A percentile compares a stretch with the other conserved stretches of the same genome.
Conservation (phyloP, 2,888 invertebrate genomes). For the Metacarcinus magister region DNA sequence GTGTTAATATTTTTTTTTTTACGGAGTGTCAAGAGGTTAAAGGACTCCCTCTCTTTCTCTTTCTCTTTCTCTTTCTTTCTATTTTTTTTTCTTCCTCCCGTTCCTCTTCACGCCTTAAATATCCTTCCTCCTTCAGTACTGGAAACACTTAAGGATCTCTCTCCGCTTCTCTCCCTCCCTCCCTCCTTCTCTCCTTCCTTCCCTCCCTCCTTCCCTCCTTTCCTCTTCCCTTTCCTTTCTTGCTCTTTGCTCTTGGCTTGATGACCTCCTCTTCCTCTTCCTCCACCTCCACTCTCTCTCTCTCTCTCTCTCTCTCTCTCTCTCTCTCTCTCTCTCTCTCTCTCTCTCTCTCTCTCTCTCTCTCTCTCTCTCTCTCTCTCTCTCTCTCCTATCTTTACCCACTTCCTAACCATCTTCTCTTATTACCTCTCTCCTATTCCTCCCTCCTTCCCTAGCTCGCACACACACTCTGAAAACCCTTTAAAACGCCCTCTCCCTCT, state of each 20-base stretch:
- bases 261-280: background rate
- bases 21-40: no score
- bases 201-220: background rate
- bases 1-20: no score
- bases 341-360: background rate
- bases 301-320: conserved; percentile 2
- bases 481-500: background rate
- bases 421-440: no score
- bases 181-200: background rate
- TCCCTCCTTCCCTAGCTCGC: background rate
- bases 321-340: background rate
- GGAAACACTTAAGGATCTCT: background rate
- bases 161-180: background rate
- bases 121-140: conserved; percentile 6
- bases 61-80: background rate
- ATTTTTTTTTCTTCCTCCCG: background rate
- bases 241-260: background rate
- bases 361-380: background rate
- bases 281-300: background rate
- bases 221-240: background rate
- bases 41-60: background rate
- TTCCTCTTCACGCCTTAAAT: background rate
- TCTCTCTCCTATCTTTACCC: background rate
- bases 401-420: no score
- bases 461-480: background rate